Conservation (phyloP, 1,140 invertebrate species). For the Pachypsylla venusta region DNA sequence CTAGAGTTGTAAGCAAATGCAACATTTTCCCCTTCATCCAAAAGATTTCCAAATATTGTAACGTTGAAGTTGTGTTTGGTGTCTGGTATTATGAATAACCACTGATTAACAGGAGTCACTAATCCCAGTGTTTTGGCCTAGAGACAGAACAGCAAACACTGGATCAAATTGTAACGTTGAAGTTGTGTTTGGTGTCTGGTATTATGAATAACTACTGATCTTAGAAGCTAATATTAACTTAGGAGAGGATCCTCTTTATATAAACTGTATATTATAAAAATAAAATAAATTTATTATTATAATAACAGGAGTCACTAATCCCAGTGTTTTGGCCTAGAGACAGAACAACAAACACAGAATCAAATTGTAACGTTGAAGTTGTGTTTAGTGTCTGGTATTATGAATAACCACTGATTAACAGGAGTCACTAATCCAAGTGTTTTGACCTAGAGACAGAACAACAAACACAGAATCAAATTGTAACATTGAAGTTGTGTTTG, state of each 20-base stretch:
- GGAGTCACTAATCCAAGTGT: conserved; percentile 46
- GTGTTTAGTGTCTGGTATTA: conserved; percentile 45
- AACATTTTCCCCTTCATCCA: conserved; percentile 66
- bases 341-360: too few species aligned
- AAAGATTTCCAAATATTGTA: conserved; percentile 36
- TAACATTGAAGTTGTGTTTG: conserved; percentile 34
- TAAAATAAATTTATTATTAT: too few species aligned
- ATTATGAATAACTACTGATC: conserved; percentile 66
- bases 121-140: conserved; percentile 46
- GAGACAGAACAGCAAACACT: too few species aligned
- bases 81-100: conserved; percentile 60
- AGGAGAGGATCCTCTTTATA: too few species aligned
- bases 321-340: conserved; percentile 40
- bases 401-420: conserved; percentile 59
- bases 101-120: conserved; percentile 53
- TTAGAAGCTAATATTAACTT: too few species aligned
- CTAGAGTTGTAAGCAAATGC: conserved; percentile 61
- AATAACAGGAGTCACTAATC: conserved; percentile 48
- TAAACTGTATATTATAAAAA: too few species aligned
- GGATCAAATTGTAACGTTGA: conserved; percentile 35
- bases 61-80: conserved; percentile 36
- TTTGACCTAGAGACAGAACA: too few species aligned
- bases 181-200: conserved; percentile 38
- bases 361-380: conserved; percentile 34
- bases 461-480: too few species aligned